phyloP scores from a whole-genome alignment of 2,797 vertebrate genomes.

The Strix occidentalis region DNA sequence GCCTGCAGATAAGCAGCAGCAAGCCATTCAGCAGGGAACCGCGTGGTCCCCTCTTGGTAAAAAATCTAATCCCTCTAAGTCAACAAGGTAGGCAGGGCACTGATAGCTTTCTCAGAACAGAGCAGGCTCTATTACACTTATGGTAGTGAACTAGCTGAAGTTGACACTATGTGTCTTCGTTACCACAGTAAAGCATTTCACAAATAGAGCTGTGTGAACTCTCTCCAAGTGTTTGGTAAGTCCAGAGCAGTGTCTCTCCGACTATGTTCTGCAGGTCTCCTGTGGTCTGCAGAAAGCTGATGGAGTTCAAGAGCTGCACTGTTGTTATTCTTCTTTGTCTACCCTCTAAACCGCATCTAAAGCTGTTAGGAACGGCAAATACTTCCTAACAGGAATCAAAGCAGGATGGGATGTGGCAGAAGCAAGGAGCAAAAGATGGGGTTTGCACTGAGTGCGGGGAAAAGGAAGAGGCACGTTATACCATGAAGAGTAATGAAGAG shows the following conservation, averaged over 20 bases:
- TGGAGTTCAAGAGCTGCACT: neutral
- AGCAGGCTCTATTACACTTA: slow-evolving; percentile 8
- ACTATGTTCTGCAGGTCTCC: neutral
- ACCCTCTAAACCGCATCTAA: neutral
- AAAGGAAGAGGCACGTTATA: neutral
- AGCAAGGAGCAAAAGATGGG: neutral
- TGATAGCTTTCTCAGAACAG: slow-evolving; percentile 11
- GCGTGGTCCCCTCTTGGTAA: neutral
- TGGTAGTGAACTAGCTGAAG: neutral
- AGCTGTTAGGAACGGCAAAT: neutral
- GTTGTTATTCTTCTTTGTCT: neutral
- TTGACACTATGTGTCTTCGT: neutral
- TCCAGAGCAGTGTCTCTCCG: neutral
- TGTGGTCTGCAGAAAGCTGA: neutral
- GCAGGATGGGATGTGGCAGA: neutral
- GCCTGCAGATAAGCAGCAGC: slow-evolving; percentile 10
- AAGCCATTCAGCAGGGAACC: neutral
- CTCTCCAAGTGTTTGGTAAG: neutral
- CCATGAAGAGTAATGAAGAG: neutral
- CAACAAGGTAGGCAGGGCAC: slow-evolving; percentile 27
- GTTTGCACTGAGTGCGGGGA: neutral
- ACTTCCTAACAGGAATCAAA: neutral
- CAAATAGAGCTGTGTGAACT: slow-evolving; percentile 3
- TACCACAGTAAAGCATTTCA: slow-evolving; percentile 3
- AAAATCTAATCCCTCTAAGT: slow-evolving; percentile 35